Evolutionary conservation across 2,797 vertebrate species (phyloP), one percentile per base, ranked within the genome.

Genomic region (Rhynchonycteris naso): DNA sequence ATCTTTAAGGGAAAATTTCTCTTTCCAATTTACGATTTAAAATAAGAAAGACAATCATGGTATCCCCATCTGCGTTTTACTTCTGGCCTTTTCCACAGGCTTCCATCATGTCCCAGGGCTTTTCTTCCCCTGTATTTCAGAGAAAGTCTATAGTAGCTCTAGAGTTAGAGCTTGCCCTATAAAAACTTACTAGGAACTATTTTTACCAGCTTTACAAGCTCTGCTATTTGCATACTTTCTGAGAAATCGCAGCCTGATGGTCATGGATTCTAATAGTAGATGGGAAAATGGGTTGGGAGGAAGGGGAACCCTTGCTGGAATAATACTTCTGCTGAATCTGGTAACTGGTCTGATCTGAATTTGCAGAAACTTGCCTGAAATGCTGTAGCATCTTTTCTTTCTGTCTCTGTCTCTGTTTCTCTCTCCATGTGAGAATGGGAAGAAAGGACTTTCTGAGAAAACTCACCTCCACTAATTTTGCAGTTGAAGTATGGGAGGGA

Each of bases 121-220:
- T 89, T 4, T 56, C 30, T 78, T 85, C 16, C 71, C 72, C 61
- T 11, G 24, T 61, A 85, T 82, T 83, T 83, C 79, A 54, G 66
- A 43, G 50, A 80, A 93, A 81, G 61, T 65, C 56, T 13, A 0
- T 35, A 68, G 58, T 5, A 18, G 14, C 81, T 91, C 86, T 89
- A 59, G 26, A 54, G 50, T 19, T 50, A 95, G 14, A 71, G 33
- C 4, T 93, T 30, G 28, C 61, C 68, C 90, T 85, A 6, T 47
- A 24, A 91, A 88, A 54, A 88, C 33, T 50, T 63, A 54, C 15
- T 14, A n/a, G 89, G 66, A 87, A 33, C 26, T 72, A 35, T 87
- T 89, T 94, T 83, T 88, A 76, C 33, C 33, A 47, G 61, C 28
- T 88, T 93, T 66, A 75, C 38, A 61, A 81, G 33, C 50, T 81